Percentiles rank a stretch among this genome's conserved stretches.
Conservation (phyloP, 1,140 invertebrate genomes). For the Aphis gossypii region DNA sequence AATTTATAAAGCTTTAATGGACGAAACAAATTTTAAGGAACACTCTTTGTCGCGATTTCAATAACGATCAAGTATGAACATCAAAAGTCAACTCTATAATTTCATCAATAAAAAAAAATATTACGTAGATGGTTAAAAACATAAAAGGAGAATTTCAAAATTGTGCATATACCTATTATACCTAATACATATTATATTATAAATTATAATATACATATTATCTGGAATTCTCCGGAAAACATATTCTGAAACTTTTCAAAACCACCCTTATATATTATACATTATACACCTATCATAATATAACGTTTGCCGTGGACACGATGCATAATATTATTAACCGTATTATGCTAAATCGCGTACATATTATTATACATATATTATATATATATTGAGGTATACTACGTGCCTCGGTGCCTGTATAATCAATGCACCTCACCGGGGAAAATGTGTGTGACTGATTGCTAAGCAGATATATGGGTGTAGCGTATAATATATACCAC, state of each 20-base stretch:
- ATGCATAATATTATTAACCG: not conserved
- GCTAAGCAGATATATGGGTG: not conserved
- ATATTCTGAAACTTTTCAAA: not conserved
- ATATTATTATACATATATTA: not conserved
- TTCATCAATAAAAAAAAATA: too few species aligned
- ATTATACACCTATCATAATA: not conserved
- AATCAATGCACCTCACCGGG: not conserved
- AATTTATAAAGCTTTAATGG: too few species aligned
- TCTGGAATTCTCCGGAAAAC: not conserved
- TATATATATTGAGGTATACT: not conserved
- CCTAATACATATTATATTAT: too few species aligned
- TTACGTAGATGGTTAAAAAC: too few species aligned
- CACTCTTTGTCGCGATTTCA: too few species aligned
- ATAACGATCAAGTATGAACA: too few species aligned
- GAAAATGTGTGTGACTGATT: not conserved
- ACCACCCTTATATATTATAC: not conserved
- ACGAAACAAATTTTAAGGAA: too few species aligned
- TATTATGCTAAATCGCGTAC: not conserved
- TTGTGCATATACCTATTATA: too few species aligned
- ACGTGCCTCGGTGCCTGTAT: not conserved
- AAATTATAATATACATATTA: too few species aligned
- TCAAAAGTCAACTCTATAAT: too few species aligned
- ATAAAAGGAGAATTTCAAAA: too few species aligned
- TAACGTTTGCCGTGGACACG: not conserved
- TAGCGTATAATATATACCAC: not conserved